phyloP scores from a whole-genome alignment of 2,113 vertebrate genomes.

The Triplophysa siluroides region DNA sequence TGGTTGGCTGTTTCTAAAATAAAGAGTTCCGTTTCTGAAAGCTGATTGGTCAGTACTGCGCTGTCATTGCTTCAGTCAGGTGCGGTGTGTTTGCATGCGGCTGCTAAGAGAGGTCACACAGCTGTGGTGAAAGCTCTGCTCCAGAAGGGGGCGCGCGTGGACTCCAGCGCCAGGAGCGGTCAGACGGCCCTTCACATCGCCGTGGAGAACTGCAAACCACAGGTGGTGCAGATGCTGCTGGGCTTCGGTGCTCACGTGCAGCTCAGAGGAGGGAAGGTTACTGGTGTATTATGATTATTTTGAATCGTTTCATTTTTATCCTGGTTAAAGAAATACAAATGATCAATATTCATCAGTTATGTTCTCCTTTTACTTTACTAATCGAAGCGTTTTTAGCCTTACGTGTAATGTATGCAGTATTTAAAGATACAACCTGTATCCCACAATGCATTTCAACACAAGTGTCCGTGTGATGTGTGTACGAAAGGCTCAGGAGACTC shows the following conservation, averaged over 20 bases:
- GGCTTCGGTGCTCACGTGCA: slow-evolving; percentile 67
- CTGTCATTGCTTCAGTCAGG: slow-evolving; percentile 52
- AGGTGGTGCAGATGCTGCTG: slow-evolving; percentile 65
- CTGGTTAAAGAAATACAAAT: too few species aligned
- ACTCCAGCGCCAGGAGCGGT: slow-evolving; percentile 61
- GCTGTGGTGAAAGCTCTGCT: slow-evolving; percentile 66
- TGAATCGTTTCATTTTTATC: too few species aligned
- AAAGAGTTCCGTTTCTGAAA: background rate
- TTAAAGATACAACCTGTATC: too few species aligned
- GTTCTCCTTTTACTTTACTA: too few species aligned
- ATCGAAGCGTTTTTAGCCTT: too few species aligned
- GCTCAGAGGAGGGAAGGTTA: slow-evolving; percentile 66
- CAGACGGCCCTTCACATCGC: slow-evolving; percentile 65
- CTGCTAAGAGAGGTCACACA: slow-evolving; percentile 61
- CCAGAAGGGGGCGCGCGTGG: slow-evolving; percentile 64
- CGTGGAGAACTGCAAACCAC: slow-evolving; percentile 61
- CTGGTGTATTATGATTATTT: too few species aligned
- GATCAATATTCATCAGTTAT: background rate
- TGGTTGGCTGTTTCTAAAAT: too few species aligned
- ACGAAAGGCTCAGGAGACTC: slow-evolving; percentile 60
- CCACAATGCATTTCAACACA: too few species aligned
- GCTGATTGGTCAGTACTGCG: too few species aligned
- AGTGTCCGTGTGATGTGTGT: background rate
- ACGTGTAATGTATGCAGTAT: too few species aligned
- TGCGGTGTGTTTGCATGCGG: slow-evolving; percentile 64